A percentile compares a stretch with the other conserved stretches of the same genome.
Evolutionary conservation across 2,888 invertebrate species (phyloP).

Genomic region (Thymelicus sylvestris): DNA sequence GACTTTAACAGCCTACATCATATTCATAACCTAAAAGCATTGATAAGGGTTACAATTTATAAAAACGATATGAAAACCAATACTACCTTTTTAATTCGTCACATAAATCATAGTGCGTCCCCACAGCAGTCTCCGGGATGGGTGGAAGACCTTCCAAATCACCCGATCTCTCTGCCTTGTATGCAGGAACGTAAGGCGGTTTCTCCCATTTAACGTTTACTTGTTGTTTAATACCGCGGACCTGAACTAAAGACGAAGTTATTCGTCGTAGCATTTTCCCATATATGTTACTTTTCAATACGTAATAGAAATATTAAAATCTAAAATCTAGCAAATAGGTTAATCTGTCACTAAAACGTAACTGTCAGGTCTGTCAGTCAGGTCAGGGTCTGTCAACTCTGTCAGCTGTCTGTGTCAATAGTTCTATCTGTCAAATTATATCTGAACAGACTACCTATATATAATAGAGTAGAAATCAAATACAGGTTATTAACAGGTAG

Average conservation of each 20-base stretch:
- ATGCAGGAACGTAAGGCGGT: slow-evolving; percentile 87
- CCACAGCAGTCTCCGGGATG: slow-evolving; percentile 80
- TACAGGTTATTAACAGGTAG: too few species aligned
- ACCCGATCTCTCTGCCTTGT: slow-evolving; percentile 88
- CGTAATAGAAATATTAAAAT: neutral
- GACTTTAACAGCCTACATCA: neutral
- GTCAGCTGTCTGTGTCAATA: too few species aligned
- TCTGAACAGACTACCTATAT: too few species aligned
- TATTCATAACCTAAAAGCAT: slow-evolving; percentile 36
- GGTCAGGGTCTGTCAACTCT: too few species aligned
- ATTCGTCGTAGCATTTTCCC: slow-evolving; percentile 65
- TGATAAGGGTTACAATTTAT: too few species aligned
- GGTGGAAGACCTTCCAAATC: slow-evolving; percentile 86
- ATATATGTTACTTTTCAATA: neutral
- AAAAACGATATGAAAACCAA: too few species aligned
- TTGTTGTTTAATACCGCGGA: slow-evolving; percentile 86
- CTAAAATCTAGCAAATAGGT: neutral
- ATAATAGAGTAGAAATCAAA: too few species aligned
- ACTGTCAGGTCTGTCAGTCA: too few species aligned
- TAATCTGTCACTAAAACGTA: too few species aligned
- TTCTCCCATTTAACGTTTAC: slow-evolving; percentile 91
- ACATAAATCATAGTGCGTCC: slow-evolving; percentile 83
- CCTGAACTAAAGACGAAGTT: slow-evolving; percentile 69
- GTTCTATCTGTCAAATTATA: too few species aligned
- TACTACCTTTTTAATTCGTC: slow-evolving; percentile 89